phyloP scores from a whole-genome alignment of 2,113 vertebrate genomes.

The Antechinus flavipes region DNA sequence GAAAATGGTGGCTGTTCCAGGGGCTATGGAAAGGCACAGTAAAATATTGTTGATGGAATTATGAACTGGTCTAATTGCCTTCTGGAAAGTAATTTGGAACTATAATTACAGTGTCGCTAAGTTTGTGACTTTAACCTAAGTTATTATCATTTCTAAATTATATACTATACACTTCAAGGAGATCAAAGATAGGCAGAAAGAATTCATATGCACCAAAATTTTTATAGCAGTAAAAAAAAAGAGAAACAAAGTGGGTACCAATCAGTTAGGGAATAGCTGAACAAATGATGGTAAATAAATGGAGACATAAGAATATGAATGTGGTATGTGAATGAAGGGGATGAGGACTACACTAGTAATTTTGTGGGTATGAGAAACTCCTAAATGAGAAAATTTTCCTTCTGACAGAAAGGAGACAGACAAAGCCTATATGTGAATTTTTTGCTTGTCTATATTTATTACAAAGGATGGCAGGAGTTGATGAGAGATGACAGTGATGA shows the following conservation, averaged over 20 bases:
- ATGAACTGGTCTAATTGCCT: neutral
- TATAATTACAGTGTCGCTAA: neutral
- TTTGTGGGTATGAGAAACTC: too few species aligned
- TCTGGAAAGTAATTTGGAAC: neutral
- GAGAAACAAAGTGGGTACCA: neutral
- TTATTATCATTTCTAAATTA: neutral
- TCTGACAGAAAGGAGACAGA: too few species aligned
- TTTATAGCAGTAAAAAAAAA: neutral
- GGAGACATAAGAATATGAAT: too few species aligned
- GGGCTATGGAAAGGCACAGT: neutral
- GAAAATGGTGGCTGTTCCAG: neutral
- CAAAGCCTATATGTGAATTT: too few species aligned
- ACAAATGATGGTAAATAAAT: neutral
- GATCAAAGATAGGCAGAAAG: neutral
- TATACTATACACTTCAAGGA: neutral
- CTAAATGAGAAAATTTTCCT: too few species aligned
- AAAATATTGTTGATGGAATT: neutral
- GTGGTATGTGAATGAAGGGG: too few species aligned
- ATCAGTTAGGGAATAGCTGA: neutral
- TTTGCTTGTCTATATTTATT: too few species aligned
- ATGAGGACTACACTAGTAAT: too few species aligned
- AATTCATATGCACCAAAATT: neutral
- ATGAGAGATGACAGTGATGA: too few species aligned
- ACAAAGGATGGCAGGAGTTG: too few species aligned
- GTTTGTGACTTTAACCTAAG: neutral